Percentiles rank a stretch among this genome's conserved stretches.
phyloP scores from a whole-genome alignment of 2,113 vertebrate genomes.

The Ceuthmochares aereus region DNA sequence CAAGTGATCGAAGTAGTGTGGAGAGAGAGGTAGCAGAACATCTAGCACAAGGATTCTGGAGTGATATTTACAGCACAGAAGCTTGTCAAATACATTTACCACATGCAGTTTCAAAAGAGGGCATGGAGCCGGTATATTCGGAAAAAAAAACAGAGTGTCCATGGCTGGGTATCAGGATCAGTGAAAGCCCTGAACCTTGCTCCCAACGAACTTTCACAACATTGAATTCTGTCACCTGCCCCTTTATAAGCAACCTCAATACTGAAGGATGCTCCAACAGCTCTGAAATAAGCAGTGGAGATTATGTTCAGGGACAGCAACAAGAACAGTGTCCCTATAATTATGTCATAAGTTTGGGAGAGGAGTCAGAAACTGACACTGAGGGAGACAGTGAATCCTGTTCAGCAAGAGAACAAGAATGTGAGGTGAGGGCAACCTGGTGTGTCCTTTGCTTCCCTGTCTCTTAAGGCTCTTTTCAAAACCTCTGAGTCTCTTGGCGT shows the following conservation, averaged over 20 bases:
- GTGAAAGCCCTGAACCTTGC: constrained; percentile 77
- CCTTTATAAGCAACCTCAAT: constrained; percentile 88
- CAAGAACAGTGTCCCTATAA: constrained; percentile 85
- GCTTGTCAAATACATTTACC: constrained; percentile 66
- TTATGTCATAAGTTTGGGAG: constrained; percentile 87
- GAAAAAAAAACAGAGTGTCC: constrained; percentile 89
- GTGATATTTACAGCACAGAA: constrained; percentile 81
- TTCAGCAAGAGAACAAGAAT: constrained; percentile 86
- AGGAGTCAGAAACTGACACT: constrained; percentile 89
- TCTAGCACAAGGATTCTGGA: constrained; percentile 94
- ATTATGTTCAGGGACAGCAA: constrained; percentile 75
- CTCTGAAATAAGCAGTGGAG: constrained; percentile 74
- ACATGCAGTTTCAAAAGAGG: constrained; percentile 59
- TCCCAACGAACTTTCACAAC: constrained; percentile 85
- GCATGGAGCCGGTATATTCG: constrained; percentile 71
- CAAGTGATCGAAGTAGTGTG: constrained; percentile 84
- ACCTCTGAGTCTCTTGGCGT: background rate
- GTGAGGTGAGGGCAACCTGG: constrained; percentile 81
- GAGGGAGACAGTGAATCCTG: constrained; percentile 90
- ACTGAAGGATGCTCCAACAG: constrained; percentile 70
- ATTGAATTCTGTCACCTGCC: constrained; percentile 87
- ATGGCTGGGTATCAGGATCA: constrained; percentile 87
- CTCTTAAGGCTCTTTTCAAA: background rate
- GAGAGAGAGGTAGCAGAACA: constrained; percentile 96
- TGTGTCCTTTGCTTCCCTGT: background rate